phyloP scores from a whole-genome alignment of 2,797 vertebrate genomes.

The Graptemys geographica region DNA sequence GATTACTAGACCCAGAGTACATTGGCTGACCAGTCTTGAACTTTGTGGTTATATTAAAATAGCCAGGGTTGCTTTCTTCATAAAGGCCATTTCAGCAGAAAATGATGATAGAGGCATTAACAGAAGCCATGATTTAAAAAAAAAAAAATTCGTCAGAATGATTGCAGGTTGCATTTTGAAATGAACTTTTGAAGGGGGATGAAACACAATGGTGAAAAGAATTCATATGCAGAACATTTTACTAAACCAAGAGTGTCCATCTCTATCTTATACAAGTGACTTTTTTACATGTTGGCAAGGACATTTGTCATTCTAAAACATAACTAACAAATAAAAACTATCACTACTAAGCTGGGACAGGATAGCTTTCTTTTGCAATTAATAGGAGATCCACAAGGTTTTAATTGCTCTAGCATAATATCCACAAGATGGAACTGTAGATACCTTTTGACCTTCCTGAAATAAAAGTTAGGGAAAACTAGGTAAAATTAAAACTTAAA shows the following conservation, averaged over 20 bases:
- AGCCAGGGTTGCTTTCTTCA: not conserved
- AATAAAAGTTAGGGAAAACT: not conserved
- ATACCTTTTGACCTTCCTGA: not conserved
- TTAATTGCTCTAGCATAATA: rapidly evolving
- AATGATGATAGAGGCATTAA: not conserved
- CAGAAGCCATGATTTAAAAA: not conserved
- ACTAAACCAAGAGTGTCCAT: not conserved
- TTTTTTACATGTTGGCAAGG: not conserved
- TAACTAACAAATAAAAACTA: not conserved
- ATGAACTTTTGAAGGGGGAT: not conserved
- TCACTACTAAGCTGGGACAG: not conserved
- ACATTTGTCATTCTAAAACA: not conserved
- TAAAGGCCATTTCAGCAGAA: not conserved
- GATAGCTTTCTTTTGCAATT: not conserved
- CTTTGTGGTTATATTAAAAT: not conserved
- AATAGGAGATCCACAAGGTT: not conserved
- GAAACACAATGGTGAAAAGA: not conserved
- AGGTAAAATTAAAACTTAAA: not conserved
- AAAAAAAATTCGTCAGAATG: not conserved
- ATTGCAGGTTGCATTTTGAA: not conserved
- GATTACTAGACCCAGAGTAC: not conserved
- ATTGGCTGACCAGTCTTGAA: not conserved
- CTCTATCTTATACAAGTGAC: not conserved
- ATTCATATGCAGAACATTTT: rapidly evolving
- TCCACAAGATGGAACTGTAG: not conserved